These are phyloP conservation scores for Rotaria sp. DNA, from an alignment of 2,888 invertebrate genomes.

Conservation along the genomic window DNA sequence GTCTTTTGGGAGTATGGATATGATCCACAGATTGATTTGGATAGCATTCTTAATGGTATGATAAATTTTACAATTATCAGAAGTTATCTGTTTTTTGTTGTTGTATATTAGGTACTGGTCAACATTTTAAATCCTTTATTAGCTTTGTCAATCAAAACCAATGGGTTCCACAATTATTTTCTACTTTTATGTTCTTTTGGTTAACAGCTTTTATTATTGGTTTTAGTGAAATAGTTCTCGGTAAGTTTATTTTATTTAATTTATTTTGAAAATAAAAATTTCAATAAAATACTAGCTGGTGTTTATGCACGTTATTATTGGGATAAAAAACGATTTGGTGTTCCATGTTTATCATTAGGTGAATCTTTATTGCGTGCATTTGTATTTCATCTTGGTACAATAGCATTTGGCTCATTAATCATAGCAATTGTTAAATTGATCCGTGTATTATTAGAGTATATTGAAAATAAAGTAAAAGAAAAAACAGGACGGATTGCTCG, in stretches of 20 bases:
- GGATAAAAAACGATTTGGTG: slow-evolving; percentile 68
- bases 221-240: slow-evolving; percentile 75
- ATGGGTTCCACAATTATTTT: slow-evolving; percentile 49
- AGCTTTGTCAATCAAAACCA: slow-evolving; percentile 34
- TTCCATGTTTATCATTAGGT: slow-evolving; percentile 41
- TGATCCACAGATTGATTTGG: slow-evolving; percentile 14
- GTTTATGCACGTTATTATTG: slow-evolving; percentile 70
- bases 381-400: slow-evolving; percentile 73
- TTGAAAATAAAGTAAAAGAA: slow-evolving; percentile 75
- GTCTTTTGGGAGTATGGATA: slow-evolving; percentile 39
- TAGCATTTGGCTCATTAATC: slow-evolving; percentile 83
- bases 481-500: slow-evolving; percentile 59
- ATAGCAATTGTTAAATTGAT: slow-evolving; percentile 82
- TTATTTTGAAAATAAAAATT: slow-evolving; percentile 55
- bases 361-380: slow-evolving; percentile 39
- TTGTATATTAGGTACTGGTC: neutral
- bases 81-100: neutral
- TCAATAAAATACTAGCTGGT: slow-evolving; percentile 61
- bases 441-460: slow-evolving; percentile 72
- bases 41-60: neutral
- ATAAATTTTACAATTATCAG: neutral
- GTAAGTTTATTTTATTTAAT: slow-evolving; percentile 52
- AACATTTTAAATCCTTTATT: slow-evolving; percentile 33
- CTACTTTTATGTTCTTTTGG: slow-evolving; percentile 66
- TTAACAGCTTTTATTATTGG: slow-evolving; percentile 75